Evolutionary conservation across 2,797 vertebrate species (phyloP).

Genomic region (Sylvilagus floridanus): DNA sequence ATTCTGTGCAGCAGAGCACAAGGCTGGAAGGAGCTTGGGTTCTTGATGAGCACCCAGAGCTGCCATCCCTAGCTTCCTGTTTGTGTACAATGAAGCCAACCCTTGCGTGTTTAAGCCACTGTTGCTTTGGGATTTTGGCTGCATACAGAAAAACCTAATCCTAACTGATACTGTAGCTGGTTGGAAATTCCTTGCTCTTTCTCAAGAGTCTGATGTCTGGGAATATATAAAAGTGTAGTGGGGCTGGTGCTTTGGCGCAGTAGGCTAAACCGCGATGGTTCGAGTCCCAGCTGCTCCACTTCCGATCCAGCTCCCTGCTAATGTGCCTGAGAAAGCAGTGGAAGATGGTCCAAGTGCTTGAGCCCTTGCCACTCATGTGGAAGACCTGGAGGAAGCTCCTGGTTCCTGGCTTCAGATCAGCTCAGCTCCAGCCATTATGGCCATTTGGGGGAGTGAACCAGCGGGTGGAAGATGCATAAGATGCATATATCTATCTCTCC

Average conservation of each 20-base stretch:
- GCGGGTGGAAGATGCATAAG: too few species aligned
- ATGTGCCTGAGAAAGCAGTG: too few species aligned
- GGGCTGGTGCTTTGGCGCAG: constrained; percentile 8
- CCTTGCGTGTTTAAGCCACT: background rate
- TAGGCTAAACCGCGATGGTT: too few species aligned
- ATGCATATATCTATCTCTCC: too few species aligned
- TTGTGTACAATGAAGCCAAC: background rate
- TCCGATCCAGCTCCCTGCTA: too few species aligned
- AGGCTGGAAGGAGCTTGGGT: constrained; percentile 3
- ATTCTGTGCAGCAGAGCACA: background rate
- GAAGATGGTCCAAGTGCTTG: too few species aligned
- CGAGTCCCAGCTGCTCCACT: too few species aligned
- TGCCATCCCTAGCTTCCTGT: background rate
- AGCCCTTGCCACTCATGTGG: too few species aligned
- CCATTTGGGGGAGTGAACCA: too few species aligned
- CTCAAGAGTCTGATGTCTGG: background rate
- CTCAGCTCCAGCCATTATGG: too few species aligned
- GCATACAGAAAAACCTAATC: background rate
- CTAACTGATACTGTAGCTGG: background rate
- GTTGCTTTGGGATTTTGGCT: constrained; percentile 13
- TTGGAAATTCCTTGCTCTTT: constrained; percentile 27
- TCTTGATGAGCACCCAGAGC: background rate
- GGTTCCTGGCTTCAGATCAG: too few species aligned
- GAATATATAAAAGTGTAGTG: constrained; percentile 24
- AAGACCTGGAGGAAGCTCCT: too few species aligned